Conservation (phyloP, 92 coral and sea anemone species). For the Galaxea fascicularis region DNA sequence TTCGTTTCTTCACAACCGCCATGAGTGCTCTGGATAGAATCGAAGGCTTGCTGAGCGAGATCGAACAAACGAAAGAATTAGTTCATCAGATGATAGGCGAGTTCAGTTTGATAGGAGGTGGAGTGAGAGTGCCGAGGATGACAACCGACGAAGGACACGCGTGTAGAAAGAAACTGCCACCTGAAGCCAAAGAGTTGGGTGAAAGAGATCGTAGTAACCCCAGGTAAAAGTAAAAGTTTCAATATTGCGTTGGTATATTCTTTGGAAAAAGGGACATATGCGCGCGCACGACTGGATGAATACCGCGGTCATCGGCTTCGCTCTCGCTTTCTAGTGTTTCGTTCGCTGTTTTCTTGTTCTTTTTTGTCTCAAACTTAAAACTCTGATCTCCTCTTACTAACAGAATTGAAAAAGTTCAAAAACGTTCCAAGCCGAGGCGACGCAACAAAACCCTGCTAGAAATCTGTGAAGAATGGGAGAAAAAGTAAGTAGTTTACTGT, state of each 20-base stretch:
- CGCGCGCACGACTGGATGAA: too few relatives aligned
- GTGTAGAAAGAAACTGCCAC: neutral
- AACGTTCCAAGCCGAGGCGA: conserved; percentile 29
- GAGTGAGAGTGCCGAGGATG: neutral
- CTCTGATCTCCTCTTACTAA: neutral
- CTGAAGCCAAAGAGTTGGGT: conserved; percentile 11
- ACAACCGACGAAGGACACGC: neutral
- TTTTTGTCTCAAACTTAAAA: too few relatives aligned
- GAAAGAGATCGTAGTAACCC: conserved; percentile 3
- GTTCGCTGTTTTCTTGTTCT: neutral
- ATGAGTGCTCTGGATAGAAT: conserved; percentile 46
- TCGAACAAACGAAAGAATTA: conserved; percentile 28
- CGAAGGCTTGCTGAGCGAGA: conserved; percentile 30
- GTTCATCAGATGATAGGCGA: conserved; percentile 57
- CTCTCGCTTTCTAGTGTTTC: neutral
- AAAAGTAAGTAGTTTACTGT: conserved; percentile 33
- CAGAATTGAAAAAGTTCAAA: conserved; percentile 15
- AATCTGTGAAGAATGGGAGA: conserved; percentile 61
- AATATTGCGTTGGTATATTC: too few relatives aligned
- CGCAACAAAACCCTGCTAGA: conserved; percentile 50
- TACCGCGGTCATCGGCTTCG: too few relatives aligned
- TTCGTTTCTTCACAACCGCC: conserved; percentile 44
- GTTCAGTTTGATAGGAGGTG: conserved; percentile 26
- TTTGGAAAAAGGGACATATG: too few relatives aligned
- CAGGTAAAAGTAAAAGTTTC: neutral